Evolutionary conservation across 2,888 invertebrate species (phyloP), one percentile per base, ranked within the genome.

Genomic region (Patella pellucida): DNA sequence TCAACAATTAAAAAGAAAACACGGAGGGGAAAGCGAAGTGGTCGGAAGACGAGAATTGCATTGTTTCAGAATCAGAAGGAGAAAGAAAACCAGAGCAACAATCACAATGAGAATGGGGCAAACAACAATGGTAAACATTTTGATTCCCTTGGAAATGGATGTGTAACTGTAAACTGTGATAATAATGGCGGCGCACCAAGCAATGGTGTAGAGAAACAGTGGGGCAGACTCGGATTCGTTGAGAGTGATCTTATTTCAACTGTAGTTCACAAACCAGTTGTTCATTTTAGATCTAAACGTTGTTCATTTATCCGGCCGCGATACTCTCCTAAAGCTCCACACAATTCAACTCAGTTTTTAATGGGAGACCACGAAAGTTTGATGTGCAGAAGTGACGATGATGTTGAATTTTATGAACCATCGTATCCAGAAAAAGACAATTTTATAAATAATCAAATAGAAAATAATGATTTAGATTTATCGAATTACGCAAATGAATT

Each of bases 281-380:
- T 14, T 62, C 19, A 23, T 19, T 62, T 23, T 23, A 7, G 19
- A 2, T 23, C 19, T 23, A 62, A 62, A 4, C 12, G 9, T 4
- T 11, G 50, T 19, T 56, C 31, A 52, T 70, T 52, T 31, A 56
- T 82, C 12, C 67, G 83, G 54, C 82, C 83, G 67, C 79, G 77
- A 70, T 79, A 79, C n/a, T 83, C 83, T 54, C 86, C 85, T 2
- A 85, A 83, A 73, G 86, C 86, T n/a, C 86, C 86, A 7, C 75
- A 82, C 62, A 86, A 86, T 78, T 84, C 83, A 12, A 85, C 82
- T 3, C 84, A 85, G 76, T 86, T 83, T 78, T 73, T 86, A 27
- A 85, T 86, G 73, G 84, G 84, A 54, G 85, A 84, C 76, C 81
- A 84, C 27, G 74, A 71, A 71, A 52, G 51, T 15, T n/a, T 76